Conservation (phyloP, 2,888 invertebrate species). For the Latrodectus elegans region DNA sequence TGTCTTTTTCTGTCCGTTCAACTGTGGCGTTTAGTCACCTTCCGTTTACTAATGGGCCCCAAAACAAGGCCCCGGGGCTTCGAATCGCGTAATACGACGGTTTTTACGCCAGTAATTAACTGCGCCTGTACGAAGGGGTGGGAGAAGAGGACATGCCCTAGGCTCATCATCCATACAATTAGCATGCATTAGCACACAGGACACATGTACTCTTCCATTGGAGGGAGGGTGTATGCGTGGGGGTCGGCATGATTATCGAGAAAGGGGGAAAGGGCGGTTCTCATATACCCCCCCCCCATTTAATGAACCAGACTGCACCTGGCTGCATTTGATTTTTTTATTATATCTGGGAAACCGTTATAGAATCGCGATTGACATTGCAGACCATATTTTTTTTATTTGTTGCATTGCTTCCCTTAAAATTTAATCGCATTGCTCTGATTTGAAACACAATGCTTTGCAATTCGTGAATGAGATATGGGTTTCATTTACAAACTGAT, state of each 20-base stretch:
- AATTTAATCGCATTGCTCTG: no score
- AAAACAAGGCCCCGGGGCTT: conserved; percentile 38
- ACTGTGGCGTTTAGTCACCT: conserved; percentile 40
- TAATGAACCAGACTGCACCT: conserved; percentile 51
- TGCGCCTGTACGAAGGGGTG: conserved; percentile 12
- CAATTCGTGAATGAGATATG: no score
- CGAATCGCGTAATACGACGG: conserved; percentile 57
- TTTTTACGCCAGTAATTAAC: conserved; percentile 66
- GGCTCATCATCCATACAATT: conserved; percentile 68
- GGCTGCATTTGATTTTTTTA: conserved; percentile 39
- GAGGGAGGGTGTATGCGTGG: conserved; percentile 6
- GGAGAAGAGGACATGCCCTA: conserved; percentile 23
- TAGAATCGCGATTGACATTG: conserved; percentile 1
- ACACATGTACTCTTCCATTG: conserved; percentile 36
- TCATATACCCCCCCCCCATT: neutral
- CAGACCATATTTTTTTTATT: no score
- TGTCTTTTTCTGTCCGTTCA: conserved; percentile 5
- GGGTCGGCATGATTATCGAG: conserved; percentile 31
- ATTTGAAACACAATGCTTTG: no score
- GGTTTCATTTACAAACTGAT: no score
- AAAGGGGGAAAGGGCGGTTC: conserved; percentile 19
- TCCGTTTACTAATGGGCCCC: conserved; percentile 66
- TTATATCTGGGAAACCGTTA: conserved; percentile 32
- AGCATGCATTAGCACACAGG: conserved; percentile 66
- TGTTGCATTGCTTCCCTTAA: no score